These are phyloP conservation scores for Drosophila kuntzei DNA, from an alignment of 2,888 invertebrate genomes.

Conservation along the genomic window DNA sequence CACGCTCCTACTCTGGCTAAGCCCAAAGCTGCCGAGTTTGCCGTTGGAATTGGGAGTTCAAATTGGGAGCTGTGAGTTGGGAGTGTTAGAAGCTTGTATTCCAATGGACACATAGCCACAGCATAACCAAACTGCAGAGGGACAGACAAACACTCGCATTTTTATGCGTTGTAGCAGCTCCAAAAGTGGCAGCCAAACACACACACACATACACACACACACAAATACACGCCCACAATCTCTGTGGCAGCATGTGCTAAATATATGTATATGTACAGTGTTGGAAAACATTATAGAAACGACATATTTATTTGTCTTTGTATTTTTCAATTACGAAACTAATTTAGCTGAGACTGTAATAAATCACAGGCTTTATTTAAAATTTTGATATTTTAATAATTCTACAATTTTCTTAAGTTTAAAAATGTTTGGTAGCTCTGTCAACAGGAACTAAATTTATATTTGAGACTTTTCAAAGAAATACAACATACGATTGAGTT, in stretches of 20 bases:
- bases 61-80: slow-evolving; percentile 5
- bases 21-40: slow-evolving; percentile 1
- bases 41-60: slow-evolving; percentile 6
- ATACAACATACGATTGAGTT: too few species aligned
- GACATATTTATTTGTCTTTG: too few species aligned
- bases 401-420: too few species aligned
- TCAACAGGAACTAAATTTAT: too few species aligned
- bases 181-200: slow-evolving; percentile 68
- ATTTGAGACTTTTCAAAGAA: too few species aligned
- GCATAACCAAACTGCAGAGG: slow-evolving; percentile 37
- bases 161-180: slow-evolving; percentile 73
- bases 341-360: too few species aligned
- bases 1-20: slow-evolving; percentile 17
- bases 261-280: slow-evolving; percentile 16
- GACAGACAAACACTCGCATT: slow-evolving; percentile 60
- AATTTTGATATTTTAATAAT: too few species aligned
- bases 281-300: not conserved
- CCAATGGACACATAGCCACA: slow-evolving; percentile 48
- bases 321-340: too few species aligned
- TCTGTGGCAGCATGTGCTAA: slow-evolving; percentile 42
- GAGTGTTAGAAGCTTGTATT: not conserved
- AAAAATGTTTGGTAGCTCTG: too few species aligned
- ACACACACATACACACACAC: slow-evolving; percentile 25
- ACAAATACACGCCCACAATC: slow-evolving; percentile 1
- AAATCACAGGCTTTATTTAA: too few species aligned